Evolutionary conservation across 2,888 invertebrate species (phyloP).

Genomic region (Heliconius sara): DNA sequence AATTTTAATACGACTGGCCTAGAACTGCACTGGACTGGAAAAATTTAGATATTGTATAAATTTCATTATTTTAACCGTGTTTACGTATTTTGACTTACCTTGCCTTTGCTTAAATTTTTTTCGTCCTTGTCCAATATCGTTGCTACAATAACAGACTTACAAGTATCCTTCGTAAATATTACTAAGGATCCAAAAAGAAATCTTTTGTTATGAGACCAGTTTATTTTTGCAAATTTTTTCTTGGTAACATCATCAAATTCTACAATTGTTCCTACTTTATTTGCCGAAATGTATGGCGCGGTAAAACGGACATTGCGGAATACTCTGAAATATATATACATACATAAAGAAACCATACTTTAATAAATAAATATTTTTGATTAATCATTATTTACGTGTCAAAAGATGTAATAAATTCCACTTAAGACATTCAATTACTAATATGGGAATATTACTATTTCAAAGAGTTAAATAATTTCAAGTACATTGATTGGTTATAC

Average conservation of each 20-base stretch:
- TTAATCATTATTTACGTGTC: too few relatives aligned
- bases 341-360: too few relatives aligned
- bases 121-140: slow-evolving; percentile 85
- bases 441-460: too few relatives aligned
- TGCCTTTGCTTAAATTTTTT: slow-evolving; percentile 59
- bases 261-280: slow-evolving; percentile 66
- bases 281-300: slow-evolving; percentile 63
- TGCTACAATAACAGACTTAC: slow-evolving; percentile 86
- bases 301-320: slow-evolving; percentile 72
- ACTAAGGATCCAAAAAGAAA: slow-evolving; percentile 89
- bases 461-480: too few relatives aligned
- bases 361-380: not conserved
- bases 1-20: too few relatives aligned
- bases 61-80: not conserved
- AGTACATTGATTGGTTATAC: too few relatives aligned
- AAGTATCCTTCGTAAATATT: slow-evolving; percentile 88
- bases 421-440: not conserved
- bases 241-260: slow-evolving; percentile 59
- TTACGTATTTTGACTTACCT: slow-evolving; percentile 56
- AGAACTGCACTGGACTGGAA: too few relatives aligned
- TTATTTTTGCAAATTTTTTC: slow-evolving; percentile 64
- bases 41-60: not conserved
- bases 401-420: not conserved
- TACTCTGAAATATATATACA: slow-evolving; percentile 56
- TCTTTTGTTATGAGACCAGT: slow-evolving; percentile 78